Conservation (phyloP, 2,888 invertebrate genomes). For the Sminthurinus aureus region DNA sequence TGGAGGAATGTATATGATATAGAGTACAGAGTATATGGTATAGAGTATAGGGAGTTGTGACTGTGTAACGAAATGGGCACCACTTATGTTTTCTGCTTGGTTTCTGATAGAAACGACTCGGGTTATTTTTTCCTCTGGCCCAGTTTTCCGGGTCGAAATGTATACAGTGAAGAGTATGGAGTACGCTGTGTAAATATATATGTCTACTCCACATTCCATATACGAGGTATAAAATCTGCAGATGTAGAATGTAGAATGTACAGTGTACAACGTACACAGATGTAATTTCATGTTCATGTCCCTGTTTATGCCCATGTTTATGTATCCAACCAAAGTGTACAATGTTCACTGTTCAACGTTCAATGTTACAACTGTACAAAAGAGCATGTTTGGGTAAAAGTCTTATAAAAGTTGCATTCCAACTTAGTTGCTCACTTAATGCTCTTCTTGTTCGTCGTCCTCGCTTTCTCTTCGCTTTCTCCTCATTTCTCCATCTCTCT, state of each 20-base stretch:
- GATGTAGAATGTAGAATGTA: no score
- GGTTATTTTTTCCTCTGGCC: conserved; percentile 18
- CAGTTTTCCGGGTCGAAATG: conserved; percentile 39
- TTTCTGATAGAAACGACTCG: background rate
- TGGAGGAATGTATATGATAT: background rate
- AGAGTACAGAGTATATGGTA: background rate
- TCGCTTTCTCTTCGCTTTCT: background rate
- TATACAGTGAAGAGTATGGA: background rate
- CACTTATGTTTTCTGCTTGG: no score
- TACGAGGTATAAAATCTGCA: no score
- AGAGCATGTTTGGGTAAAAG: background rate
- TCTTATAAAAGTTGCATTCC: conserved; percentile 40
- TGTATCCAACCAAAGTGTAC: no score
- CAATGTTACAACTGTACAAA: no score
- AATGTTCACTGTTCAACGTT: no score
- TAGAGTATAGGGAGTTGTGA: background rate
- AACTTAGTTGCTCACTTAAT: conserved; percentile 41
- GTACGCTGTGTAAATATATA: no score
- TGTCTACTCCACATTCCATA: no score
- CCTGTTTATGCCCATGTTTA: background rate
- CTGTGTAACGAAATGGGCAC: conserved; percentile 13
- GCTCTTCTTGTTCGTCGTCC: background rate
- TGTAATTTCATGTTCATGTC: background rate
- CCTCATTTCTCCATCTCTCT: conserved; percentile 1
- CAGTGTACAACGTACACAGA: background rate